Percentiles rank a stretch among this genome's conserved stretches.
These are phyloP conservation scores for Lucifuga dentata DNA, from an alignment of 2,113 vertebrate species.

Conservation along the genomic window DNA sequence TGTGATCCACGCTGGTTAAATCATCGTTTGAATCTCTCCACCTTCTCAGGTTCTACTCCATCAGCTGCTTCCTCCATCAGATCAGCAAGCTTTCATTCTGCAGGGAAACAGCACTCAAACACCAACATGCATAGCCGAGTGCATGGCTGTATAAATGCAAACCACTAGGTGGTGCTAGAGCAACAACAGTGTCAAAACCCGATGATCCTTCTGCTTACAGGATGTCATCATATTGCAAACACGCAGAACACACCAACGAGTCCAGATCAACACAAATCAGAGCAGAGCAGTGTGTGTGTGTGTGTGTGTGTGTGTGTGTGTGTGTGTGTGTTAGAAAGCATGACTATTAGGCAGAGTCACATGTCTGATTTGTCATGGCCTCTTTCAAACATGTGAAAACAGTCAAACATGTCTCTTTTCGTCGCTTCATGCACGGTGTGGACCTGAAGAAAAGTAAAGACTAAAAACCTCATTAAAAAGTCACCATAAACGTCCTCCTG, in stretches of 20 bases:
- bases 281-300: too few species aligned
- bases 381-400: slow-evolving; percentile 15
- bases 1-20: slow-evolving; percentile 5
- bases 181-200: too few species aligned
- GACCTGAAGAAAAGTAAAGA: slow-evolving; percentile 51
- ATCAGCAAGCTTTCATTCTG: not conserved
- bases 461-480: slow-evolving; percentile 62
- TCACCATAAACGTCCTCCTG: slow-evolving; percentile 53
- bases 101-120: slow-evolving; percentile 35
- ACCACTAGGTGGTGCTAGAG: slow-evolving; percentile 48
- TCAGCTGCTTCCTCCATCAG: not conserved
- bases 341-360: slow-evolving; percentile 33
- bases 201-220: too few species aligned
- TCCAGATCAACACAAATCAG: too few species aligned
- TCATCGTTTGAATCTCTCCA: slow-evolving; percentile 19
- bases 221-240: too few species aligned
- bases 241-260: too few species aligned
- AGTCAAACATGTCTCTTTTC: slow-evolving; percentile 33
- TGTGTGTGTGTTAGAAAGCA: slow-evolving; percentile 30
- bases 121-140: slow-evolving; percentile 53
- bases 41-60: not conserved
- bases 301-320: too few species aligned
- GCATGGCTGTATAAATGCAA: slow-evolving; percentile 24
- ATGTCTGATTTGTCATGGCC: slow-evolving; percentile 31
- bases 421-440: slow-evolving; percentile 46